Base-by-base conservation (phyloP, 2,797 vertebrate species). In the Rhodeus uyekii region DNA sequence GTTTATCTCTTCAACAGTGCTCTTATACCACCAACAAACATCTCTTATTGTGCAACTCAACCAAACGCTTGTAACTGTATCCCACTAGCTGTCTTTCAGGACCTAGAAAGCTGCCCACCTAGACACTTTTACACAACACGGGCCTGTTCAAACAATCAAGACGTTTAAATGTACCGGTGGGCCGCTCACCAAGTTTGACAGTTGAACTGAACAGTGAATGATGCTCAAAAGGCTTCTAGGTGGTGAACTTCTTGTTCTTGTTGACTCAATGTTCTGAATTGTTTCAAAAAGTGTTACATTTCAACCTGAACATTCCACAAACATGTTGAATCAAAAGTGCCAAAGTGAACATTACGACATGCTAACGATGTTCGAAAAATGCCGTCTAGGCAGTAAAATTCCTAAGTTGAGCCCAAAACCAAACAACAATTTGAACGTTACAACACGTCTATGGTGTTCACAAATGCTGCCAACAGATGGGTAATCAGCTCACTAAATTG, bases 1-100 rank as follows among this genome's bases (percentile, higher is more conserved):
- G 72, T 67, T 50, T n/a, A 46, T 67, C 71, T 81, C 80, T 39
- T 67, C 71, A 53, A 65, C 34, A 12, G 24, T 18, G 12, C 60
- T 50, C 7, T 29, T 48, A 38, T 14, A 64, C 16, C 7, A 0
- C 24, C 69, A 63, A 61, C n/a, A 72, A 63, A 72, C 34, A 73
- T 8, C 39, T 1, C 29, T 61, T 63, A 46, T 27, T 50, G 67
- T 61, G 67, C 22, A 48, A 46, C 13, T 8, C 8, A 72, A 69
- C 8, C 22, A 27, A 71, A 61, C 71, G 38, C 27, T 34, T 64
- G 29, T 64, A 46, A 63, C 4, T 2, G 19, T 60, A 61, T 60
- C 8, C n/a, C 13, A 58, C 12, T 19, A 34, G 53, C 29, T 24
- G 8, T 29, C 14, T 16, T 8, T 29, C 6, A 13, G 24, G 36